A percentile compares a stretch with the other conserved stretches of the same genome.
Evolutionary conservation across 2,888 invertebrate species (phyloP).

Genomic region (Thera obeliscata): DNA sequence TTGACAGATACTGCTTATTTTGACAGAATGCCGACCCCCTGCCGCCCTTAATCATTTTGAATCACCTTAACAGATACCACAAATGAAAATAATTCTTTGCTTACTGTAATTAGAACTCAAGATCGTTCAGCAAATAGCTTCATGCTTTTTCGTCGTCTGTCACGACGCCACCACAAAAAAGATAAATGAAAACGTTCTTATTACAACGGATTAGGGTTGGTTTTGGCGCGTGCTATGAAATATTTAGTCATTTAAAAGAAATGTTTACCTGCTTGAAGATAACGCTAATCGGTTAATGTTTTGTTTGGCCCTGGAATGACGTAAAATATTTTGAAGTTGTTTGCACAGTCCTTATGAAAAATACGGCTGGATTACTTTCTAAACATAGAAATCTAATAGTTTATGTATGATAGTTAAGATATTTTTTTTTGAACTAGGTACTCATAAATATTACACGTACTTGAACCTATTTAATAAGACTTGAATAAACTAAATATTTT

Average conservation of each 20-base stretch:
- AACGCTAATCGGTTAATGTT: slow-evolving; percentile 76
- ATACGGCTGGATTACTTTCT: neutral
- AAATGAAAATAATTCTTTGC: neutral
- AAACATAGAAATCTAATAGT: neutral
- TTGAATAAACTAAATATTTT: too few species aligned
- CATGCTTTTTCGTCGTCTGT: slow-evolving; percentile 24
- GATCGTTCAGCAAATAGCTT: slow-evolving; percentile 26
- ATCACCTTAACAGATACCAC: slow-evolving; percentile 26
- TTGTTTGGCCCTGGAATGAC: slow-evolving; percentile 67
- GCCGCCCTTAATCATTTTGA: slow-evolving; percentile 50
- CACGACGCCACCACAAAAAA: slow-evolving; percentile 35
- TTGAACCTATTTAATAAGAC: too few species aligned
- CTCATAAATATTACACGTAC: too few species aligned
- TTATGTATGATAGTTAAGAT: neutral
- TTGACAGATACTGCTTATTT: slow-evolving; percentile 72
- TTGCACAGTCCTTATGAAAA: slow-evolving; percentile 12
- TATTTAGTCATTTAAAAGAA: slow-evolving; percentile 69
- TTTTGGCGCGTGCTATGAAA: slow-evolving; percentile 33
- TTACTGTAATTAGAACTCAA: slow-evolving; percentile 23
- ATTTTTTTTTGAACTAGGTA: too few species aligned
- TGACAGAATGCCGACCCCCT: slow-evolving; percentile 73
- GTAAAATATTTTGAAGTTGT: slow-evolving; percentile 51
- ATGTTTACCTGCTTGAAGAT: slow-evolving; percentile 73
- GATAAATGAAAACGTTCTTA: slow-evolving; percentile 41
- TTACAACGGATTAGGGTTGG: slow-evolving; percentile 33